Base-by-base conservation (phyloP, 2,797 vertebrate species). In the Gallinago solitaria region DNA sequence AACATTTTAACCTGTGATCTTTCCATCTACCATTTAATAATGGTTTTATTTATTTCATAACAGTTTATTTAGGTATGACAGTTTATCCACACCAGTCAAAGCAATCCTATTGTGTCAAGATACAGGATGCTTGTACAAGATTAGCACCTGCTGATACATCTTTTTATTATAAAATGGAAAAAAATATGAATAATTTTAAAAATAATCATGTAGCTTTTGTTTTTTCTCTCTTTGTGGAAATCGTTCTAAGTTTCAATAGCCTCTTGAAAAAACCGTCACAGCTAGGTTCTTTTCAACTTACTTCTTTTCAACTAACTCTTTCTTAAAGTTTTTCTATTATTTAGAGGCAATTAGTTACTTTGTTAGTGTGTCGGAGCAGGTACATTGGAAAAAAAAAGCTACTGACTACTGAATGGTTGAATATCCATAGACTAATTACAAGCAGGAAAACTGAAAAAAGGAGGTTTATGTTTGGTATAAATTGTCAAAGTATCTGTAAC, bases 81-180 rank as follows among this genome's bases (percentile, higher is more conserved):
- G 63, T 68, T 94, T 94, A 93, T 78, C 65, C 67, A 67, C 53
- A 77, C 23, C 77, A 82, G 33, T 92, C 84, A 91, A 97, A 96
- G 73, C 59, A 96, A 86, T 95, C 69, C 76, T 94, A 45, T 93
- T 80, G 79, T 79, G 32, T 51, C 35, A 95, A 95, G 81, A 92
- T 83, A 51, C 57, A 80, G 47, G 68, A 81, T 96, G 91, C 78
- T 80, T 84, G 73, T 70, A 65, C 27, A 91, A 87, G 90, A 93
- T 95, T 94, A 94, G 12, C 68, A 85, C 93, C 88, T 93, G 80
- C 87, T 96, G 92, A 70, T 91, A 69, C 3, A 69, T 35, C 45
- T 89, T 94, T 90, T 80, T 57, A 69, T 60, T 71, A 24, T 43
- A 69, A 91, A 97, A 93, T 74, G 10, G 60, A 76, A 82, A 87